phyloP scores from a whole-genome alignment of 2,888 invertebrate genomes.

The Candidula unifasciata region DNA sequence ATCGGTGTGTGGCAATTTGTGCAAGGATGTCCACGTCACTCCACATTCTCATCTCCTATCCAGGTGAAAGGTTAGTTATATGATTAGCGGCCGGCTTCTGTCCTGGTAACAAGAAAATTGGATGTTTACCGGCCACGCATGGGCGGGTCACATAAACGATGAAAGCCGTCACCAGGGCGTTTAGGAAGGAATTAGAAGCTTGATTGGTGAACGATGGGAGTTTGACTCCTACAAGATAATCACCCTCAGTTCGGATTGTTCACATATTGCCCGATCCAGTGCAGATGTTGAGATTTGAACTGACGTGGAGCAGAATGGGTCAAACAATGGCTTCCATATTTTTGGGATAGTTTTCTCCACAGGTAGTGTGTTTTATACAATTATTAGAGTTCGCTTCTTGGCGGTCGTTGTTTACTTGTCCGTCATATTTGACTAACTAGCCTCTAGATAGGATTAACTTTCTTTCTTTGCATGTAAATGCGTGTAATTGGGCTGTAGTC shows the following conservation, averaged over 20 bases:
- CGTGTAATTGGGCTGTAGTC: no score
- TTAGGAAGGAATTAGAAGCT: slow-evolving; percentile 11
- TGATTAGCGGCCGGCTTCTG: slow-evolving; percentile 26
- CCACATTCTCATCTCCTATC: slow-evolving; percentile 2
- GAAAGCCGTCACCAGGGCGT: slow-evolving; percentile 30
- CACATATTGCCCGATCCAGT: slow-evolving; percentile 15
- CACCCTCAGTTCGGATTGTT: slow-evolving; percentile 7
- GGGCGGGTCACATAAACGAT: slow-evolving; percentile 28
- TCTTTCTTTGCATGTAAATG: not conserved
- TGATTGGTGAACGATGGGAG: not conserved
- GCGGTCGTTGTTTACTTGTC: not conserved
- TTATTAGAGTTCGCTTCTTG: not conserved
- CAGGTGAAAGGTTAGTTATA: slow-evolving; percentile 51
- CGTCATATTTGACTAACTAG: not conserved
- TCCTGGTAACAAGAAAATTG: slow-evolving; percentile 36
- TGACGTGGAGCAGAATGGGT: slow-evolving; percentile 5
- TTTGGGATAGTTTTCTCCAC: not conserved
- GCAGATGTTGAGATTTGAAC: slow-evolving; percentile 16
- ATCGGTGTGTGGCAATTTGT: slow-evolving; percentile 22
- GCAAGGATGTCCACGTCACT: slow-evolving; percentile 45
- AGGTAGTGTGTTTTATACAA: slow-evolving; percentile 12
- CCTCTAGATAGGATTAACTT: not conserved
- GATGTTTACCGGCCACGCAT: slow-evolving; percentile 40
- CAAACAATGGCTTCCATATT: not conserved
- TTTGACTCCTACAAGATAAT: slow-evolving; percentile 23